These are phyloP conservation scores for Chrysogorgia sp. DNA, from an alignment of 92 coral and sea anemone species.

Conservation along the genomic window DNA sequence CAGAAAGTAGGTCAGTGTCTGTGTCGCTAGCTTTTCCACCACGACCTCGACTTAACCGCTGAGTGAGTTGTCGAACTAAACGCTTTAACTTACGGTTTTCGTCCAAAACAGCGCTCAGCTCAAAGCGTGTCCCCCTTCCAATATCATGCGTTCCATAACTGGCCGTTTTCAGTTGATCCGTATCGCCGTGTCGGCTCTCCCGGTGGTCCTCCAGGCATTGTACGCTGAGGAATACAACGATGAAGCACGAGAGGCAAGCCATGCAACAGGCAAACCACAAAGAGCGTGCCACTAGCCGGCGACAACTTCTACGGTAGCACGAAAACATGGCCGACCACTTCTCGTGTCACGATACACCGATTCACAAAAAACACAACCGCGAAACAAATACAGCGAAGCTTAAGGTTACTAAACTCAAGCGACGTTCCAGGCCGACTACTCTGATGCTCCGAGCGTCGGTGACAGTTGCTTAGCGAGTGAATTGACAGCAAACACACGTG, in stretches of 20 bases:
- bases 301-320: constrained; percentile 4
- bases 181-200: neutral
- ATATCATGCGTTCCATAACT: neutral
- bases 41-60: no score
- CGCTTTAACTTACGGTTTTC: constrained; percentile 2
- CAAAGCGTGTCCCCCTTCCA: neutral
- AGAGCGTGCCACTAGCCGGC: neutral
- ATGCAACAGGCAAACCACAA: constrained; percentile 18
- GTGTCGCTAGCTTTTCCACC: neutral
- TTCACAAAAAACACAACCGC: neutral
- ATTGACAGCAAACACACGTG: neutral
- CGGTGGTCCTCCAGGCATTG: constrained; percentile 29
- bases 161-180: neutral
- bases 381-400: neutral
- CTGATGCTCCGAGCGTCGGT: neutral
- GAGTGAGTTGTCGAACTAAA: neutral
- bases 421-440: constrained; percentile 2
- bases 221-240: constrained; percentile 4
- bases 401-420: neutral
- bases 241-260: constrained; percentile 1
- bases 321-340: neutral
- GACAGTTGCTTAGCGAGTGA: constrained; percentile 38
- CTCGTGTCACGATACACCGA: no score
- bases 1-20: no score
- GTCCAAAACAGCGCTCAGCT: neutral